Percentiles rank a stretch among this genome's conserved stretches.
Conservation (phyloP, 2,113 vertebrate genomes). For the Dipodomys stephensi region DNA sequence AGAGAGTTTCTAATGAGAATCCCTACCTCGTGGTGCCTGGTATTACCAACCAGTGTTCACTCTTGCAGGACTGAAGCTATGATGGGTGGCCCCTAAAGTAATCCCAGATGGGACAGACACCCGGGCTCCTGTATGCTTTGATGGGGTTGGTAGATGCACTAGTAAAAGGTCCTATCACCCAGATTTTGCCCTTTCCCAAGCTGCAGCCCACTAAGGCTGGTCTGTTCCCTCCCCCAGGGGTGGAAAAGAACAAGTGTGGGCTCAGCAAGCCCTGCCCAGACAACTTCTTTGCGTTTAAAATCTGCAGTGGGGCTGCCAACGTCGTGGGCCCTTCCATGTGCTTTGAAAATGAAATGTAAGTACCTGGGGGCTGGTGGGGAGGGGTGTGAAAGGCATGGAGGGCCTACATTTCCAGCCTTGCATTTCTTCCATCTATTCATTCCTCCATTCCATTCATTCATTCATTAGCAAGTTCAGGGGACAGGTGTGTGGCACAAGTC, state of each 20-base stretch:
- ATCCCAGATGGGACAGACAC: background rate
- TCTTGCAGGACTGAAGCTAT: background rate
- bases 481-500: background rate
- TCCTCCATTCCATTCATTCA: background rate
- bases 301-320: constrained; percentile 90
- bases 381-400: no score
- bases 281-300: constrained; percentile 87
- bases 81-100: rapidly evolving
- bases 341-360: constrained; percentile 90
- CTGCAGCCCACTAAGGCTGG: background rate
- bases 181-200: background rate
- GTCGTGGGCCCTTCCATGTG: constrained; percentile 93
- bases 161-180: background rate
- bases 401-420: rapidly evolving
- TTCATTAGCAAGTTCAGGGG: background rate
- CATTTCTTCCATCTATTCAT: background rate
- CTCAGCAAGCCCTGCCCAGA: constrained; percentile 84
- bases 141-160: rapidly evolving
- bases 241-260: constrained; percentile 82
- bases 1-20: background rate
- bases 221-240: constrained; percentile 65
- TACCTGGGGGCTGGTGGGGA: background rate
- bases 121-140: background rate
- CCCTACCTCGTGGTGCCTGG: background rate
- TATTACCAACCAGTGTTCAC: no score